These are phyloP conservation scores for Equus quagga DNA, from an alignment of 2,113 vertebrate genomes.

Conservation along the genomic window DNA sequence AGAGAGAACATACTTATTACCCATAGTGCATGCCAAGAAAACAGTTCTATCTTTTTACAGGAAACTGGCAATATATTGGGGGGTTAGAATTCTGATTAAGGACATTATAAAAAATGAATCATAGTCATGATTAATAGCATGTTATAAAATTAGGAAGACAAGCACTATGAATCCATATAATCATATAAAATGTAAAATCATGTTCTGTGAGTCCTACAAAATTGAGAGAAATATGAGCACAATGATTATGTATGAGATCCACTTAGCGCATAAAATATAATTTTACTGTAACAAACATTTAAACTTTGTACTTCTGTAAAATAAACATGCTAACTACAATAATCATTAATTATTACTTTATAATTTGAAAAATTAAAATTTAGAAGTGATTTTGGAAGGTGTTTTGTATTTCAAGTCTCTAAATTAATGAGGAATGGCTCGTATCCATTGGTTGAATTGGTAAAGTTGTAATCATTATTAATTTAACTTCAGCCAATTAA, in stretches of 20 bases:
- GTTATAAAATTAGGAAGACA: neutral
- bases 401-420: neutral
- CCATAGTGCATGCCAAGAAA: neutral
- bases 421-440: conserved; percentile 18
- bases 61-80: neutral
- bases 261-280: neutral
- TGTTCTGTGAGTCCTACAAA: neutral
- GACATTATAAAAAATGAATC: conserved; percentile 20
- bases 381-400: neutral
- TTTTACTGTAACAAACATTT: neutral
- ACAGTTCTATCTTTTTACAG: neutral
- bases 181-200: conserved; percentile 28
- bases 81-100: conserved; percentile 8
- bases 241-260: neutral
- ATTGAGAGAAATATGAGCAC: neutral
- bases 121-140: neutral
- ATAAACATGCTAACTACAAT: neutral
- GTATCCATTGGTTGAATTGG: neutral
- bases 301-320: neutral
- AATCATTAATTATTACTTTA: neutral
- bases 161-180: neutral
- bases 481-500: neutral
- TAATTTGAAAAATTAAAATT: neutral
- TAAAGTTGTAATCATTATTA: conserved; percentile 5
- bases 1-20: neutral